Percentiles rank a stretch among this genome's conserved stretches.
Evolutionary conservation across 1,140 invertebrate genomes (phyloP).

Genomic region (Zaprionus taronus): DNA sequence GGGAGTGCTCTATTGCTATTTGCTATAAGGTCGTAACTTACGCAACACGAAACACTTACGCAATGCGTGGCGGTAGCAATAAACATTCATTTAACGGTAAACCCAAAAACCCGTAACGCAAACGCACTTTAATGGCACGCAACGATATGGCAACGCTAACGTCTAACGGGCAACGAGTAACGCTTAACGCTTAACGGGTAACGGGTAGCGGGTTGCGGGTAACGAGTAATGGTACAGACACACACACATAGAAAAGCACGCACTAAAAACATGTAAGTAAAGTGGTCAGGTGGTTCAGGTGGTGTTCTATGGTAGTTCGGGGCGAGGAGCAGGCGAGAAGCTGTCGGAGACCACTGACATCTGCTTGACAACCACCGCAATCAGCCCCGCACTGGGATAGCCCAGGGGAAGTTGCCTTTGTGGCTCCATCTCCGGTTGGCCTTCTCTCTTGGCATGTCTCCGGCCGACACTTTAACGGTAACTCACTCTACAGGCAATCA

Average conservation of each 20-base stretch:
- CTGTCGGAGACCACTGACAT: conserved; percentile 42
- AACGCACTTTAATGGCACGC: conserved; percentile 44
- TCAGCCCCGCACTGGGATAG: not conserved
- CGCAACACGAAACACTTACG: conserved; percentile 72
- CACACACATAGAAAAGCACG: conserved; percentile 41
- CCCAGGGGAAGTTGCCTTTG: not conserved
- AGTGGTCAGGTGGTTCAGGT: conserved; percentile 34
- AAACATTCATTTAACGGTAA: conserved; percentile 55
- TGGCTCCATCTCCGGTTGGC: conserved; percentile 9
- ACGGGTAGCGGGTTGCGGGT: conserved; percentile 24
- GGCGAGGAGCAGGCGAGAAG: not conserved
- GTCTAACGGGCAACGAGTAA: conserved; percentile 28
- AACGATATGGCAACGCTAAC: conserved; percentile 51
- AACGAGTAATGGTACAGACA: conserved; percentile 36
- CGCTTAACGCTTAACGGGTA: conserved; percentile 2
- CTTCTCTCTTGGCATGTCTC: conserved; percentile 15
- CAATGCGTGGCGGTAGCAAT: conserved; percentile 51
- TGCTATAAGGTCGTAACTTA: conserved; percentile 59
- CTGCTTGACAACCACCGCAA: conserved; percentile 9
- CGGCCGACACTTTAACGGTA: conserved; percentile 37
- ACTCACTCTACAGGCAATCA: conserved; percentile 46
- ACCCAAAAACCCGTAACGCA: conserved; percentile 39
- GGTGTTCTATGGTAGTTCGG: conserved; percentile 6
- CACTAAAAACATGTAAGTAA: conserved; percentile 40
- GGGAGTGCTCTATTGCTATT: conserved; percentile 31